These are phyloP conservation scores for Anthonomus grandis DNA, from an alignment of 1,140 invertebrate species.

Conservation along the genomic window DNA sequence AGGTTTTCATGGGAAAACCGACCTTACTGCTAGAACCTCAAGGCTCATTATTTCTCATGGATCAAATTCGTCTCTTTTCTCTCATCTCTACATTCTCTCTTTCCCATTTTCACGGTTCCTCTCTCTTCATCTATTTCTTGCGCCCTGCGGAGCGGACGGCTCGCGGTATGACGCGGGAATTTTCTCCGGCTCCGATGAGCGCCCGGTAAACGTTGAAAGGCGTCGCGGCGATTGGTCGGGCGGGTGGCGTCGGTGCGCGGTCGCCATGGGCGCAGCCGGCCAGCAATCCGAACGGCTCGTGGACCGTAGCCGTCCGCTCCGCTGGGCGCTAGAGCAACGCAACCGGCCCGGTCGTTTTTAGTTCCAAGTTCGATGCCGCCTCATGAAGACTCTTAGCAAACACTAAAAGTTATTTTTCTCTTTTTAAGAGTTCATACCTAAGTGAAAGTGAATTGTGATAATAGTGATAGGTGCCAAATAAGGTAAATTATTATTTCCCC, in stretches of 20 bases:
- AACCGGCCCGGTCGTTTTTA: constrained; percentile 42
- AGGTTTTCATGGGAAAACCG: constrained; percentile 41
- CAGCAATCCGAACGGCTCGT: constrained; percentile 34
- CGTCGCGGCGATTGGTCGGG: constrained; percentile 35
- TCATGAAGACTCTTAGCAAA: constrained; percentile 38
- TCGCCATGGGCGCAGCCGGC: constrained; percentile 25
- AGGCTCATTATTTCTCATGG: constrained; percentile 51
- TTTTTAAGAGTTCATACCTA: constrained; percentile 38
- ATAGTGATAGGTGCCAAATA: constrained; percentile 50
- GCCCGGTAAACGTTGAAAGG: constrained; percentile 34
- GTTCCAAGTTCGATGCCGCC: constrained; percentile 44
- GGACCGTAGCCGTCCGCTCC: constrained; percentile 18
- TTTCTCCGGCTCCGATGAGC: constrained; percentile 33
- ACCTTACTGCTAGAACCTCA: constrained; percentile 48
- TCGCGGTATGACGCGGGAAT: constrained; percentile 33
- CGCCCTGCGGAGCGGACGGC: constrained; percentile 31
- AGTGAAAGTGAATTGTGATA: constrained; percentile 50
- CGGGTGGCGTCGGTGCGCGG: constrained; percentile 30
- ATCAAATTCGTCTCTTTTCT: constrained; percentile 49
- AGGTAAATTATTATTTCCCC: constrained; percentile 41
- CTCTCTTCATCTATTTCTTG: constrained; percentile 47
- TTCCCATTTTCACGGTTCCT: constrained; percentile 50
- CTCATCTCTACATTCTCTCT: constrained; percentile 48
- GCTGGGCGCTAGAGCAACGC: constrained; percentile 28
- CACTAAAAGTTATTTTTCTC: constrained; percentile 44